Evolutionary conservation across 2,113 vertebrate genomes (phyloP).

Genomic region (Coracopsis vasa): DNA sequence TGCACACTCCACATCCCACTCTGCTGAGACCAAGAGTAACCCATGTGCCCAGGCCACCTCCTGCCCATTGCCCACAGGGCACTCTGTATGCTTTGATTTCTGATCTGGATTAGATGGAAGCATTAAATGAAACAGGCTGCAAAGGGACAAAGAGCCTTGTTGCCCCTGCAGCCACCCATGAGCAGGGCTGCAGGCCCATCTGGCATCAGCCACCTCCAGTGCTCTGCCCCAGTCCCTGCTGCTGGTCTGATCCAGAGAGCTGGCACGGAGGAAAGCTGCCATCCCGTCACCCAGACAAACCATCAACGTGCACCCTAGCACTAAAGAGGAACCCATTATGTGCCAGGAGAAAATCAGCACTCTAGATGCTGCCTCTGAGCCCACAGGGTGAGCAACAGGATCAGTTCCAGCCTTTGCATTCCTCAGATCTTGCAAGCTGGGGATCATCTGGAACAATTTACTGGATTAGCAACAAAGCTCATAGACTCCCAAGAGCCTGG

Average conservation of each 20-base stretch:
- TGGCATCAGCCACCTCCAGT: neutral
- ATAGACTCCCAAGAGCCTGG: neutral
- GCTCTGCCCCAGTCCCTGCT: neutral
- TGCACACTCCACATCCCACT: rapidly evolving
- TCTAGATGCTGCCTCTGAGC: neutral
- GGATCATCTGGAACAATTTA: neutral
- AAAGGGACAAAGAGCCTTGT: neutral
- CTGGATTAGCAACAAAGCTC: neutral
- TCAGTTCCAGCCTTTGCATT: neutral
- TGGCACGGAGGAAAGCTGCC: neutral
- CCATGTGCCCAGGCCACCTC: neutral
- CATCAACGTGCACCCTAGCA: neutral
- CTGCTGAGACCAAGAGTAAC: neutral
- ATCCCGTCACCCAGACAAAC: rapidly evolving
- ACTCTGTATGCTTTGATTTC: neutral
- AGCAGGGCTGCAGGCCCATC: neutral
- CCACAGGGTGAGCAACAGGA: neutral
- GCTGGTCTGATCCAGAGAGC: neutral
- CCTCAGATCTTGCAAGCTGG: neutral
- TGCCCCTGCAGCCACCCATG: neutral
- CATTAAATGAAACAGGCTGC: neutral
- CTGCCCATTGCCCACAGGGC: neutral
- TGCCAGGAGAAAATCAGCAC: neutral
- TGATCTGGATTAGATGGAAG: neutral
- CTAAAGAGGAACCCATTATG: neutral